Conservation (phyloP, 2,888 invertebrate species). For the Dorcus parallelipipedus region DNA sequence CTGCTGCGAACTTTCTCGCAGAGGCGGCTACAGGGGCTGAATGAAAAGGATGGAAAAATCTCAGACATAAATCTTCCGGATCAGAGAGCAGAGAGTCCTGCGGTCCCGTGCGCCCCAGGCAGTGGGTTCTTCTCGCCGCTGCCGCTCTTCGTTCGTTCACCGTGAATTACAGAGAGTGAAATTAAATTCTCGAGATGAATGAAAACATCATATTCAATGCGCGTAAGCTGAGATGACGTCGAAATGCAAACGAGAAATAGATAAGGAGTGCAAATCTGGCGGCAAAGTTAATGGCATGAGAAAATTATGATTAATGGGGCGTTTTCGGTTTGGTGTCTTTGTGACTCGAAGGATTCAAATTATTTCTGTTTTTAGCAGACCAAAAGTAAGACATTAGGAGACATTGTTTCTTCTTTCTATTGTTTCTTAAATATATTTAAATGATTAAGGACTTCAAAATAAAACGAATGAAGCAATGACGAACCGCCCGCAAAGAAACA, state of each 20-base stretch:
- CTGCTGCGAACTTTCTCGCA: conserved; percentile 26
- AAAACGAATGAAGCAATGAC: too few species aligned
- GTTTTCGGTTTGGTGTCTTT: too few species aligned
- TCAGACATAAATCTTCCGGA: conserved; percentile 31
- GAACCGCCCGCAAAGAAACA: too few species aligned
- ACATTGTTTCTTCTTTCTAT: too few species aligned
- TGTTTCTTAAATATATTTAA: too few species aligned
- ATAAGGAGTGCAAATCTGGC: background rate
- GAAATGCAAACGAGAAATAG: background rate
- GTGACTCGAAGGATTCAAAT: too few species aligned
- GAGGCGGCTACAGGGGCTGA: conserved; percentile 10
- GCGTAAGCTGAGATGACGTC: background rate
- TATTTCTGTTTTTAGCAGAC: too few species aligned
- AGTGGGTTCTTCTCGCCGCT: conserved; percentile 17
- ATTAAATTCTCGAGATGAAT: conserved; percentile 10
- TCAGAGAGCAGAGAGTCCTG: conserved; percentile 23
- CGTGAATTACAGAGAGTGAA: conserved; percentile 3
- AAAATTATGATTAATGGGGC: too few species aligned
- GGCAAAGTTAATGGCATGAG: background rate
- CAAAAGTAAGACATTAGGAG: too few species aligned
- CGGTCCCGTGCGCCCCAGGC: conserved; percentile 20
- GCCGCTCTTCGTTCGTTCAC: background rate
- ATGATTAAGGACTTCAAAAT: too few species aligned
- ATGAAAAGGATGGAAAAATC: conserved; percentile 27
- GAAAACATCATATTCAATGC: conserved; percentile 4